Conservation (phyloP, 2,797 vertebrate species). For the Rhyacichthys aspro region DNA sequence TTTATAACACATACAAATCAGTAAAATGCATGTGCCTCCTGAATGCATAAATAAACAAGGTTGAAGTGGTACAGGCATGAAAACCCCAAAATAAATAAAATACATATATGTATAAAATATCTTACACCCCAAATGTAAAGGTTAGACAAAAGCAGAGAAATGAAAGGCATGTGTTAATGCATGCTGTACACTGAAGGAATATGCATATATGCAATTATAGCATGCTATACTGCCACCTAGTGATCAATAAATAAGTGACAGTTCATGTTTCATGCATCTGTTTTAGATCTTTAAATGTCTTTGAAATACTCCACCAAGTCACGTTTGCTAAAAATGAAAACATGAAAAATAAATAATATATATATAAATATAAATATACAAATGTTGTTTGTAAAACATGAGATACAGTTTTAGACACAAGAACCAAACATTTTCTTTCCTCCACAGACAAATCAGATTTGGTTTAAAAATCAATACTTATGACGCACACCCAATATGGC, state of each 20-base stretch:
- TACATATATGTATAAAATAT: background rate
- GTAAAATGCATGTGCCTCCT: background rate
- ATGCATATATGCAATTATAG: conserved; percentile 75
- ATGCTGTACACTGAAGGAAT: conserved; percentile 37
- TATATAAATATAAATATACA: background rate
- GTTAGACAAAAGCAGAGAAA: conserved; percentile 31
- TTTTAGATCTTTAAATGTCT: conserved; percentile 8
- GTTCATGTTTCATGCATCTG: conserved; percentile 25
- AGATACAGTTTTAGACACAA: background rate
- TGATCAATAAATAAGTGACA: conserved; percentile 63
- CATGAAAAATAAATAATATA: background rate
- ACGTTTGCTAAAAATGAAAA: background rate
- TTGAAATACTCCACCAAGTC: background rate
- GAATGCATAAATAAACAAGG: background rate
- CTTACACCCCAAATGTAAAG: conserved; percentile 18
- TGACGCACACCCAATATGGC: conserved; percentile 22
- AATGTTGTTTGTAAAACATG: no score
- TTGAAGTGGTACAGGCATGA: background rate
- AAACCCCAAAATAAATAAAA: background rate
- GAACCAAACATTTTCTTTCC: background rate
- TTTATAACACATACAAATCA: background rate
- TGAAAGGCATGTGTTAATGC: conserved; percentile 43
- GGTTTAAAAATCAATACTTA: conserved; percentile 52
- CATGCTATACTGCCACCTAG: conserved; percentile 90
- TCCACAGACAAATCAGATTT: conserved; percentile 19